A percentile compares a stretch with the other conserved stretches of the same genome.
Evolutionary conservation across 2,797 vertebrate genomes (phyloP).

Genomic region (Leptodactylus fallax): DNA sequence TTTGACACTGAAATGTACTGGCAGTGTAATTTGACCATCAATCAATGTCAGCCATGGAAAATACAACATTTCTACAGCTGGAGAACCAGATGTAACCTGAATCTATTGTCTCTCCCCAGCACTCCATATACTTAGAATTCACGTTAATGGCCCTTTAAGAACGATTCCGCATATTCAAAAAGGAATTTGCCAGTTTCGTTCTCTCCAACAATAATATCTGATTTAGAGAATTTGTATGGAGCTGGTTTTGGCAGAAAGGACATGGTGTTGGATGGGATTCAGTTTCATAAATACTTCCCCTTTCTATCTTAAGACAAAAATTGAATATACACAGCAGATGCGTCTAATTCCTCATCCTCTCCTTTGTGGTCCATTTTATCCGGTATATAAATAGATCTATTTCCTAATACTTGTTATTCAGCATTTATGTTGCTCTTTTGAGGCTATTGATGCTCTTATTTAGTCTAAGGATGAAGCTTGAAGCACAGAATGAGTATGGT

Average conservation of each 20-base stretch:
- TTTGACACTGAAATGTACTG: conserved; percentile 74
- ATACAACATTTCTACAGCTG: conserved; percentile 72
- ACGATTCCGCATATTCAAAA: conserved; percentile 69
- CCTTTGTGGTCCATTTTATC: conserved; percentile 57
- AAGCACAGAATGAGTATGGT: not conserved
- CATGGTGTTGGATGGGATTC: conserved; percentile 66
- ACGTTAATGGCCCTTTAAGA: conserved; percentile 67
- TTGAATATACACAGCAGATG: conserved; percentile 70
- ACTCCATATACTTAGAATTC: conserved; percentile 64
- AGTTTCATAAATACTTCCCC: conserved; percentile 67
- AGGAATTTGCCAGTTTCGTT: conserved; percentile 71
- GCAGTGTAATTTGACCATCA: conserved; percentile 75
- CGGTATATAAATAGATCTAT: conserved; percentile 50
- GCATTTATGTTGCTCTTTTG: conserved; percentile 14
- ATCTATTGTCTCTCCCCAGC: conserved; percentile 68
- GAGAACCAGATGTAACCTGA: conserved; percentile 73
- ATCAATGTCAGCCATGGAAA: conserved; percentile 72
- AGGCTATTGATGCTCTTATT: not conserved
- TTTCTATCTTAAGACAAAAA: conserved; percentile 65
- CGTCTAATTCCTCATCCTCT: conserved; percentile 68
- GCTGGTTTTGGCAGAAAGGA: conserved; percentile 65
- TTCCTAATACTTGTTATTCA: conserved; percentile 25
- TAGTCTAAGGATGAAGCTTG: not conserved
- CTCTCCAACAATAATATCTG: conserved; percentile 71
- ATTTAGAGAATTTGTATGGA: conserved; percentile 72